These are phyloP conservation scores for Ligdia adustata DNA, from an alignment of 2,888 invertebrate genomes.

Conservation along the genomic window DNA sequence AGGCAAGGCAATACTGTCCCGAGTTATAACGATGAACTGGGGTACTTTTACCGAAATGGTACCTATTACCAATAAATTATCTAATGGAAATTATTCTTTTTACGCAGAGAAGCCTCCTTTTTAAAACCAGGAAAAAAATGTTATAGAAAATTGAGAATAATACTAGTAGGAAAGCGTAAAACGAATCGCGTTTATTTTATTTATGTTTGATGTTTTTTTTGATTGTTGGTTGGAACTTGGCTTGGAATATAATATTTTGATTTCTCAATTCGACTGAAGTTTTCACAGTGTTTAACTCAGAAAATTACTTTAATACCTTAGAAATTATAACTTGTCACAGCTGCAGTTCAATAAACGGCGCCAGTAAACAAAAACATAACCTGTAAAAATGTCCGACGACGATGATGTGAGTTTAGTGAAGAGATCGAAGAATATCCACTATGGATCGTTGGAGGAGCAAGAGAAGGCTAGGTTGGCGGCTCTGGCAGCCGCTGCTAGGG, in stretches of 20 bases:
- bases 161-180: too few species aligned
- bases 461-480: slow-evolving; percentile 89
- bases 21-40: too few species aligned
- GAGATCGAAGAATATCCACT: slow-evolving; percentile 91
- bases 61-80: not conserved
- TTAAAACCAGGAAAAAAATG: too few species aligned
- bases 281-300: not conserved
- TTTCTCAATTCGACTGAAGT: too few species aligned
- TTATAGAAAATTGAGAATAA: too few species aligned
- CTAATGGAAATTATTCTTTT: not conserved
- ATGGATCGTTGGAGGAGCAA: slow-evolving; percentile 94
- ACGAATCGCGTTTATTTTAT: too few species aligned
- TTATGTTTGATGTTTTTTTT: not conserved
- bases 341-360: not conserved
- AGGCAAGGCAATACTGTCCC: too few species aligned
- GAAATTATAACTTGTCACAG: too few species aligned
- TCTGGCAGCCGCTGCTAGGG: slow-evolving; percentile 80
- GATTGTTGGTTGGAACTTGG: too few species aligned
- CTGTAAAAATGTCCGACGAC: slow-evolving; percentile 91
- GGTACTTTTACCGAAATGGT: too few species aligned
- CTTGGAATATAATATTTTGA: not conserved
- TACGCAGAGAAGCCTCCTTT: slow-evolving; percentile 6
- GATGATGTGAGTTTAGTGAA: slow-evolving; percentile 90
- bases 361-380: slow-evolving; percentile 54
- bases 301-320: too few species aligned